Conservation (phyloP, 2,888 invertebrate species). For the Sminthurinus aureus region DNA sequence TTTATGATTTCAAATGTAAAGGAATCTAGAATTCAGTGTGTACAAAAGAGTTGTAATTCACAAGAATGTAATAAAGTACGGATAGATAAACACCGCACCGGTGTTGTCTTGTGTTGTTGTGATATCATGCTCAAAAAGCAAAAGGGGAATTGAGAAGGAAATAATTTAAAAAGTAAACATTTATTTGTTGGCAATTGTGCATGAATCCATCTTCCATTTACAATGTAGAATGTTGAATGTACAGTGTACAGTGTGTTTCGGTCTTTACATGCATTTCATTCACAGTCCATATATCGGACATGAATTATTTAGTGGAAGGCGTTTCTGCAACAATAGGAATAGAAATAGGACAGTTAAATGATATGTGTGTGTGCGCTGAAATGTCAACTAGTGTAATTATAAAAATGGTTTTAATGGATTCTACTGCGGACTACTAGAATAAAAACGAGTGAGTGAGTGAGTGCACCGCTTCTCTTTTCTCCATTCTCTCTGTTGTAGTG, state of each 20-base stretch:
- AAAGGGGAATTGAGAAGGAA: neutral
- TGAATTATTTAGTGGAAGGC: slow-evolving; percentile 35
- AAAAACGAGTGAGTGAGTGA: neutral
- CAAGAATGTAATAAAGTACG: too few relatives aligned
- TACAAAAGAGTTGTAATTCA: too few relatives aligned
- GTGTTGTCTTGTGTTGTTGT: too few relatives aligned
- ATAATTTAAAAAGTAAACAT: neutral
- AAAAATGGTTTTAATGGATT: slow-evolving; percentile 35
- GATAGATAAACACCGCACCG: too few relatives aligned
- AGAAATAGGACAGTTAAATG: neutral
- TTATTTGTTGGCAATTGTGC: neutral
- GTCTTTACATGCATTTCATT: neutral
- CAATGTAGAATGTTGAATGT: neutral
- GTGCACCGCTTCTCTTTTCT: neutral
- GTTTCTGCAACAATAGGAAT: slow-evolving; percentile 21
- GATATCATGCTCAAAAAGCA: too few relatives aligned
- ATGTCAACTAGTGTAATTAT: slow-evolving; percentile 32
- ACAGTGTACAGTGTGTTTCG: neutral
- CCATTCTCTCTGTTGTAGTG: too few relatives aligned
- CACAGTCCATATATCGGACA: slow-evolving; percentile 24
- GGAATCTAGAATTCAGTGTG: too few relatives aligned
- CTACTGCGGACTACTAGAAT: slow-evolving; percentile 1
- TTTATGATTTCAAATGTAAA: too few relatives aligned
- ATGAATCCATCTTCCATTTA: neutral
- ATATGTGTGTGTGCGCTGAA: slow-evolving; percentile 19